Conservation (phyloP, 2,888 invertebrate species). For the Aradus depressus region DNA sequence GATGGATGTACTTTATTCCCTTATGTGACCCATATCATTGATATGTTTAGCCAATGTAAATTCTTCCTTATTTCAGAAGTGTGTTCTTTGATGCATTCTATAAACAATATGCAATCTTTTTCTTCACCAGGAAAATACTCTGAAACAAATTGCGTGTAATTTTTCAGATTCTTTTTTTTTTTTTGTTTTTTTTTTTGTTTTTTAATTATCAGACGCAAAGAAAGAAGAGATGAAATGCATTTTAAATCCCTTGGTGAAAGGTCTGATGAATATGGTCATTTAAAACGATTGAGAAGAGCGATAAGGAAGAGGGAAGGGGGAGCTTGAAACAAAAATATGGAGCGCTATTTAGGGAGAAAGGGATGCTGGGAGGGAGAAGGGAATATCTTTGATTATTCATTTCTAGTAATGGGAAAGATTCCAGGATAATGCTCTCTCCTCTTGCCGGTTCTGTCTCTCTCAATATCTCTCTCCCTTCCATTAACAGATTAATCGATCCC, state of each 20-base stretch:
- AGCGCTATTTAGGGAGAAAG: slow-evolving; percentile 3
- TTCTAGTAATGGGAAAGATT: slow-evolving; percentile 29
- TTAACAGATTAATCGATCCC: not conserved
- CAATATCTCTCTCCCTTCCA: slow-evolving; percentile 1
- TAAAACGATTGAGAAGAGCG: slow-evolving; percentile 9
- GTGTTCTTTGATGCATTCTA: too few species aligned
- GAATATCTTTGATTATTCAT: slow-evolving; percentile 27
- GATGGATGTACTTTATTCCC: too few species aligned
- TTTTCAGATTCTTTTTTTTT: too few species aligned
- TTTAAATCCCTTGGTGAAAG: slow-evolving; percentile 14
- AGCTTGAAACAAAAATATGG: slow-evolving; percentile 17
- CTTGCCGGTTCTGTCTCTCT: not conserved
- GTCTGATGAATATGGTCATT: slow-evolving; percentile 14
- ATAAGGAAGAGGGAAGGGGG: too few species aligned
- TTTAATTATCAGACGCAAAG: too few species aligned
- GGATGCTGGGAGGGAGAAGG: not conserved
- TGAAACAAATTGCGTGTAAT: too few species aligned
- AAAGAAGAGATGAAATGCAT: slow-evolving; percentile 1
- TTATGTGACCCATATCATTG: too few species aligned
- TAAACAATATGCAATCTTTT: too few species aligned
- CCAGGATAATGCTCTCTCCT: not conserved
- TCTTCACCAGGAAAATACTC: too few species aligned
- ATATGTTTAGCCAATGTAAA: too few species aligned
- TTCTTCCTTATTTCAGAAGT: too few species aligned
- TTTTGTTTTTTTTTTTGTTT: too few species aligned